These are phyloP conservation scores for Drosophila repletoides DNA, from an alignment of 1,140 invertebrate species.

Conservation along the genomic window DNA sequence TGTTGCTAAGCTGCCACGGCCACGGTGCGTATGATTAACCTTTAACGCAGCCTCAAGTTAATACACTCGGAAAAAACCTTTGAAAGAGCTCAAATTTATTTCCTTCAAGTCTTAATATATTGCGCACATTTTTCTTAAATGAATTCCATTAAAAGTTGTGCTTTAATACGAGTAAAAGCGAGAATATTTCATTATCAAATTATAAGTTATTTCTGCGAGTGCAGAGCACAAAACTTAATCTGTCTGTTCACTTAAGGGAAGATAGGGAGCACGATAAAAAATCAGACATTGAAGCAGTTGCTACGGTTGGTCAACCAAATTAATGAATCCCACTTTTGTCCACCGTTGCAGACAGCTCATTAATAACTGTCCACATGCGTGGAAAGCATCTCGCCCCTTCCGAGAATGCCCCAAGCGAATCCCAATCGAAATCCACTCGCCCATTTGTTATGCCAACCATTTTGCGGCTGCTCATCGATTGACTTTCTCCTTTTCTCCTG, in stretches of 20 bases:
- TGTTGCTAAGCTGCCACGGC: constrained; percentile 46
- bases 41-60: constrained; percentile 56
- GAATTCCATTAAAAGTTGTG: too few relatives aligned
- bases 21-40: constrained; percentile 75
- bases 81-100: too few relatives aligned
- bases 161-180: too few relatives aligned
- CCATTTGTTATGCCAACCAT: constrained; percentile 64
- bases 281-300: constrained; percentile 9
- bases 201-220: too few relatives aligned
- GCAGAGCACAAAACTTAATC: constrained; percentile 28
- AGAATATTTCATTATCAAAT: too few relatives aligned
- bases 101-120: too few relatives aligned
- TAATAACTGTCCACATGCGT: constrained; percentile 77
- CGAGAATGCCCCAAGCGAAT: neutral
- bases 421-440: constrained; percentile 16
- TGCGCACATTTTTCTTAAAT: too few relatives aligned
- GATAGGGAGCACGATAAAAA: constrained; percentile 13
- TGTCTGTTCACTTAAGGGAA: neutral
- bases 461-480: constrained; percentile 51
- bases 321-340: constrained; percentile 69
- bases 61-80: too few relatives aligned
- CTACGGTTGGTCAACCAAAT: constrained; percentile 34
- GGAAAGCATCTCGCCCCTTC: constrained; percentile 16
- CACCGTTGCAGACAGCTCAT: constrained; percentile 40
- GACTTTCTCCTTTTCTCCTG: constrained; percentile 30